Conservation (phyloP, 1,140 invertebrate genomes). For the Conus betulinus region DNA sequence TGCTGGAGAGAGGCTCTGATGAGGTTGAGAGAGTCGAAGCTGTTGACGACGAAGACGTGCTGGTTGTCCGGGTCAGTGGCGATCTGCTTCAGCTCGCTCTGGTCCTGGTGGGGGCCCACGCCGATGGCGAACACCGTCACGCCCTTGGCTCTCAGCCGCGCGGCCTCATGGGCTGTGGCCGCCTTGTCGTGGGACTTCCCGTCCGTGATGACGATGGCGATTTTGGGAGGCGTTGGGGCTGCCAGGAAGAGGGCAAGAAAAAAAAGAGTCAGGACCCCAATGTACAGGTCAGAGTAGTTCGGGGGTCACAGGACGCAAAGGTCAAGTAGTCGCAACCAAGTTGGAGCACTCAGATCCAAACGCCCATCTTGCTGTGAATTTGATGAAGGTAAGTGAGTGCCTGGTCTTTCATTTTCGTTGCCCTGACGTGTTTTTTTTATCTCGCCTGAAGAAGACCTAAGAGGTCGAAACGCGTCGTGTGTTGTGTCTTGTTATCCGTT, state of each 20-base stretch:
- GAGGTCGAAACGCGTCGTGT: no score
- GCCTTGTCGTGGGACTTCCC: conserved; percentile 44
- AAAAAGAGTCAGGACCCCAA: not conserved
- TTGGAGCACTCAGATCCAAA: no score
- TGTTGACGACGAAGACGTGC: conserved; percentile 65
- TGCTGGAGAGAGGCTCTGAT: conserved; percentile 60
- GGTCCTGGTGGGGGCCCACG: conserved; percentile 56
- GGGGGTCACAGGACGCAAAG: no score
- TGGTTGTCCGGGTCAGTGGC: conserved; percentile 66
- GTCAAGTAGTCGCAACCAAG: no score
- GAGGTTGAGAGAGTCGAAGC: conserved; percentile 63
- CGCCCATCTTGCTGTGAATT: no score
- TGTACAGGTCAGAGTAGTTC: no score
- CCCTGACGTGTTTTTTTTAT: no score
- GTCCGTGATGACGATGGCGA: conserved; percentile 63
- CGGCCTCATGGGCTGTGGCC: conserved; percentile 49
- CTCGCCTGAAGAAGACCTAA: no score
- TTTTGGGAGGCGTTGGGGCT: conserved; percentile 60
- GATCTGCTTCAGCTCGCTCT: conserved; percentile 61
- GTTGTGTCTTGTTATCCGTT: no score
- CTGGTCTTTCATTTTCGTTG: no score
- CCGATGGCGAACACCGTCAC: conserved; percentile 68
- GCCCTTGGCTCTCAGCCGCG: conserved; percentile 54
- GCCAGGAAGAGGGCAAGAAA: not conserved
- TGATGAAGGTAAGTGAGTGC: no score